phyloP scores from a whole-genome alignment of 2,888 invertebrate species.

The Diogma glabrata region DNA sequence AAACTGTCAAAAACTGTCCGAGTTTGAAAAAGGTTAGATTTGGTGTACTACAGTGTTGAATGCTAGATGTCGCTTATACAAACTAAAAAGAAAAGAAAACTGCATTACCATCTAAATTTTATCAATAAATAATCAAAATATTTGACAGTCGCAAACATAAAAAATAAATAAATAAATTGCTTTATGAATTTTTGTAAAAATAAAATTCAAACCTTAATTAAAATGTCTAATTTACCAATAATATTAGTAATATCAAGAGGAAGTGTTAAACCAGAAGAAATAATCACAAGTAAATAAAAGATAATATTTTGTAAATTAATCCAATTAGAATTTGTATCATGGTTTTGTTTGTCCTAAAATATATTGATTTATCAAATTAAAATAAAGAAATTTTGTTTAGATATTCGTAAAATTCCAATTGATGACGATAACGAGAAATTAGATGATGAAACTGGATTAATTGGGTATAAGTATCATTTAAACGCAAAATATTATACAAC shows the following conservation, averaged over 20 bases:
- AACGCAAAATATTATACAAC: conserved; percentile 24
- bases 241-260: conserved; percentile 8
- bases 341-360: too few species aligned
- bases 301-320: too few species aligned
- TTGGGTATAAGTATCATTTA: conserved; percentile 21
- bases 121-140: conserved; percentile 7
- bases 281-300: conserved; percentile 8
- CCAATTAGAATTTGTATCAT: too few species aligned
- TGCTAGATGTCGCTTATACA: too few species aligned
- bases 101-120: not conserved
- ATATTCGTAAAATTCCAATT: conserved; percentile 8
- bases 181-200: not conserved
- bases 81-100: conserved; percentile 7
- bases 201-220: not conserved
- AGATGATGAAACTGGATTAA: not conserved
- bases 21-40: too few species aligned
- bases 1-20: too few species aligned
- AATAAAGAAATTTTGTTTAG: not conserved
- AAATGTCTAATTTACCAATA: conserved; percentile 8
- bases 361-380: too few species aligned
- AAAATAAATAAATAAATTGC: conserved; percentile 7
- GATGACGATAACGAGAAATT: conserved; percentile 4
- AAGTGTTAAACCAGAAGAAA: conserved; percentile 8
- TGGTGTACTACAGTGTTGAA: too few species aligned
- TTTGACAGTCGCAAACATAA: conserved; percentile 4